Base-by-base conservation (phyloP, 1,140 invertebrate genomes). In the Hyles euphorbiae region DNA sequence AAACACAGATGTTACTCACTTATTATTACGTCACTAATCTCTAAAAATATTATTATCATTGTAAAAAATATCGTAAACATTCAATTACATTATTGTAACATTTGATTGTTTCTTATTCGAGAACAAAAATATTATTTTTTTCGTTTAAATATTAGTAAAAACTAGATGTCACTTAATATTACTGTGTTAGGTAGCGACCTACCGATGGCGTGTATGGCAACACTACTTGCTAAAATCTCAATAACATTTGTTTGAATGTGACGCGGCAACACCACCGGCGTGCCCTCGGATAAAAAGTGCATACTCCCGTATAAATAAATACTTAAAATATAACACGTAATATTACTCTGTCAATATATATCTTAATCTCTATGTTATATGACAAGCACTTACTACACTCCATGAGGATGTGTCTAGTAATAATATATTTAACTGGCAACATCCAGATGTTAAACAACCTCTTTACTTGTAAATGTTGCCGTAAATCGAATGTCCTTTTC, bases 51-150 rank as follows among this genome's bases (percentile, higher is more conserved):
- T 77, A 56, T 72, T 65, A 60, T 56, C 55, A 71, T 74, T 83
- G 81, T 85, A 86, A 84, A 47, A 84, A 88, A 88, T 84, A 83
- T 76, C 76, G 74, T 79, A 79, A 85, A 87, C 81, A 81, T 87
- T 84, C 76, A 78, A 74, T 83, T 79, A 80, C 72, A 80, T 73
- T 81, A 85, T 76, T 73, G 74, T 78, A 83, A 86, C 72, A 74
- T 73, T 40, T 40, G 66, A 76, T 67, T 68, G 61, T 61, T 70
- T 77, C 75, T 73, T 79, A 78, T 80, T 76, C 71, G 81, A 86
- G 79, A 81, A 82, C 75, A 78, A 85, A 83, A 83, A 82, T 78
- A 78, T 77, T 78, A 74, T 75, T 67, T 47, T 71, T 71, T 70
- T 70, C 70, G 68, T 83, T 40, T 75, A 74, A 69, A 70, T 68